Percentiles rank a stretch among this genome's conserved stretches.
Evolutionary conservation across 2,888 invertebrate genomes (phyloP).

Genomic region (Pammene aurita): DNA sequence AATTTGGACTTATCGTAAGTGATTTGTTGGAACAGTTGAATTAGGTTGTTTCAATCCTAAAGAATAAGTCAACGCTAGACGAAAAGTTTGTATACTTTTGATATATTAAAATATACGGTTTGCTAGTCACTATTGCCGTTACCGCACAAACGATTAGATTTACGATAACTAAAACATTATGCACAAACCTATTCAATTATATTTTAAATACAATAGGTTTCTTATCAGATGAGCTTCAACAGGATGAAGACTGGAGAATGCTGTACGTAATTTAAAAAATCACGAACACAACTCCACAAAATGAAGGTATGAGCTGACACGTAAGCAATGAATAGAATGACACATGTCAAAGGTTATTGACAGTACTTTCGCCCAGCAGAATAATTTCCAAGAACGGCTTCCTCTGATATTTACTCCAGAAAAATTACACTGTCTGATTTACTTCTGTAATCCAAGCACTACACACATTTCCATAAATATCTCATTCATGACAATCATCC

Average conservation of each 20-base stretch:
- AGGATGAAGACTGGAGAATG: conserved; percentile 22
- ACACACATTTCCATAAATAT: conserved; percentile 22
- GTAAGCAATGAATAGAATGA: conserved; percentile 84
- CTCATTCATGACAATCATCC: conserved; percentile 7
- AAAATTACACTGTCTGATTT: not conserved
- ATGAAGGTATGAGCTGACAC: conserved; percentile 71
- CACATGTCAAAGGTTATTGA: conserved; percentile 84
- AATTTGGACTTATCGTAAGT: not conserved
- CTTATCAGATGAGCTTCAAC: conserved; percentile 4
- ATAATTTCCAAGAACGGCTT: conserved; percentile 29
- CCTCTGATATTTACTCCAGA: conserved; percentile 38
- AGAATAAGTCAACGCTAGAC: conserved; percentile 1
- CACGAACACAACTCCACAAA: conserved; percentile 55
- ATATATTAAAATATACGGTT: not conserved
- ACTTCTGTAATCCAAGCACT: not conserved
- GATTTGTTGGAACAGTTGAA: not conserved
- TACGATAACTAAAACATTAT: conserved; percentile 22
- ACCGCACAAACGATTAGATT: conserved; percentile 11
- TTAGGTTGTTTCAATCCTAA: not conserved
- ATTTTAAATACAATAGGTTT: conserved; percentile 5
- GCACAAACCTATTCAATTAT: conserved; percentile 16
- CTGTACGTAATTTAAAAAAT: conserved; percentile 43
- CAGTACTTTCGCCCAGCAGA: conserved; percentile 64
- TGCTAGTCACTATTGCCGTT: conserved; percentile 11
- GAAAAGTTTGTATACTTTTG: not conserved